A percentile compares a stretch with the other conserved stretches of the same genome.
Evolutionary conservation across 92 coral and sea anemone species (phyloP).

Genomic region (Phymanthus crucifer): DNA sequence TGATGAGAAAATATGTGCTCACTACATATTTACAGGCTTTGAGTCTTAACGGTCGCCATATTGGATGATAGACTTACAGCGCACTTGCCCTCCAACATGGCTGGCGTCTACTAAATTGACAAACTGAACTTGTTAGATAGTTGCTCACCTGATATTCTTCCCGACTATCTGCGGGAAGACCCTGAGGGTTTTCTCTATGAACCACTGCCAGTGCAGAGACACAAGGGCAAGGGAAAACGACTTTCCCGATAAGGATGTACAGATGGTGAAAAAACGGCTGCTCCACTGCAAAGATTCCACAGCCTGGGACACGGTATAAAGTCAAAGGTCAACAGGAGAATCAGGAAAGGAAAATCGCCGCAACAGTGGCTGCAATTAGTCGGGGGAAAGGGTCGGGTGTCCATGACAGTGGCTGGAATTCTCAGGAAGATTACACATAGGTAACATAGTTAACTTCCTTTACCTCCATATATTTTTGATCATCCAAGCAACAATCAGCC

Average conservation of each 20-base stretch:
- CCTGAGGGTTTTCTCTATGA: conserved; percentile 49
- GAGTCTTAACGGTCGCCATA: background rate
- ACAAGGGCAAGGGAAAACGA: conserved; percentile 45
- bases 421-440: background rate
- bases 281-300: conserved; percentile 68
- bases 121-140: background rate
- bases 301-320: conserved; percentile 32
- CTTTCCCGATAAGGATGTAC: conserved; percentile 36
- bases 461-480: conserved; percentile 64
- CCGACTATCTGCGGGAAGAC: conserved; percentile 48
- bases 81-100: background rate
- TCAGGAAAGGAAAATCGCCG: background rate
- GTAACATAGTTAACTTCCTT: background rate
- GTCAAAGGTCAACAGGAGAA: no score
- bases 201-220: conserved; percentile 86
- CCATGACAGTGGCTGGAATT: background rate
- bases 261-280: conserved; percentile 53
- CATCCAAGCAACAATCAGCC: conserved; percentile 34
- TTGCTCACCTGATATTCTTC: conserved; percentile 37
- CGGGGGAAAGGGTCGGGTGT: no score
- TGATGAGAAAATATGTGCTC: background rate
- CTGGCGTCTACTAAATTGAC: background rate
- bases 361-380: background rate
- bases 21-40: background rate
- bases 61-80: background rate